phyloP scores from a whole-genome alignment of 2,113 vertebrate genomes.

The Oxyruncus cristatus region DNA sequence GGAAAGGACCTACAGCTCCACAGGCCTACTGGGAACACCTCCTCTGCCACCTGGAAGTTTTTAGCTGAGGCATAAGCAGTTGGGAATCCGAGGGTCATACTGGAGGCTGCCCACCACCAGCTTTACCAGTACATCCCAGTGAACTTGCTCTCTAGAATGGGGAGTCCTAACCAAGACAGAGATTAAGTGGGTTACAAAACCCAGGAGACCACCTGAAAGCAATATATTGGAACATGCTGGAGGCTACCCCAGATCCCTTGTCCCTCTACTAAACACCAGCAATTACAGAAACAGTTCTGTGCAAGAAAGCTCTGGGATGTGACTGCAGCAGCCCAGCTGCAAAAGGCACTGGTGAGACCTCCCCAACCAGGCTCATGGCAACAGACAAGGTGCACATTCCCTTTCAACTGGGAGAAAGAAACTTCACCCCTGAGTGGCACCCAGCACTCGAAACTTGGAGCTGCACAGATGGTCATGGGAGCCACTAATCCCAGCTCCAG shows the following conservation, averaged over 20 bases:
- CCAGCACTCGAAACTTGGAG: not conserved
- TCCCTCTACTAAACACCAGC: not conserved
- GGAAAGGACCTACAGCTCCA: not conserved
- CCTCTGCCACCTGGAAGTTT: not conserved
- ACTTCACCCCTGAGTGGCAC: not conserved
- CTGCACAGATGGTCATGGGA: not conserved
- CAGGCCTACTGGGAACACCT: not conserved
- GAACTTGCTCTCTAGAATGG: not conserved
- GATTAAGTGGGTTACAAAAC: not conserved
- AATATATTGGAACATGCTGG: not conserved
- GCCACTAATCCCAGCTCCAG: not conserved
- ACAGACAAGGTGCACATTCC: not conserved
- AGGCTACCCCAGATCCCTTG: fast-evolving
- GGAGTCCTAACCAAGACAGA: not conserved
- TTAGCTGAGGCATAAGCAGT: not conserved
- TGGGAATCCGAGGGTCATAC: not conserved
- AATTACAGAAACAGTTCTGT: not conserved
- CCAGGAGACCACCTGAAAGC: not conserved
- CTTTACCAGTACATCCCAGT: not conserved
- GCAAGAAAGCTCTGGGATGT: not conserved
- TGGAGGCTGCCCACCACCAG: not conserved
- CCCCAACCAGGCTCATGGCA: too few relatives aligned
- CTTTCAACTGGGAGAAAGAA: not conserved
- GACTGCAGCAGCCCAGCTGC: not conserved
- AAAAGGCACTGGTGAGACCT: not conserved